phyloP scores from a whole-genome alignment of 1,140 invertebrate genomes.

The Drosophila pachea region DNA sequence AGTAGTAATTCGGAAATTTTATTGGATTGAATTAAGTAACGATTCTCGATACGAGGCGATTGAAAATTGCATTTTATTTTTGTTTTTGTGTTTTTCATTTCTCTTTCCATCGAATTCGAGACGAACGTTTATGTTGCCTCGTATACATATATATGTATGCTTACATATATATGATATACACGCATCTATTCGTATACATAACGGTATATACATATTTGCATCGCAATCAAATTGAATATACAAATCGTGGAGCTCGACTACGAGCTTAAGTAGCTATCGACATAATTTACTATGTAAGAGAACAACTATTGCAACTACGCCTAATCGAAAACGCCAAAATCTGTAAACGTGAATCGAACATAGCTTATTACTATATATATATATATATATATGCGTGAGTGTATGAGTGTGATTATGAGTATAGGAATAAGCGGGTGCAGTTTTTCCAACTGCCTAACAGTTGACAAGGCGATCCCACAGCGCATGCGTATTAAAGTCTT shows the following conservation, averaged over 20 bases:
- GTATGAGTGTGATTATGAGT: no score
- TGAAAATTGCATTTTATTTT: conserved; percentile 1
- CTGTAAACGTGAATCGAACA: conserved; percentile 16
- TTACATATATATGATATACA: conserved; percentile 29
- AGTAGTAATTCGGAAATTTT: no score
- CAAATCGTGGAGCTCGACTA: conserved; percentile 5
- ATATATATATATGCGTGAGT: no score
- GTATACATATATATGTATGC: conserved; percentile 34
- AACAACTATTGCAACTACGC: conserved; percentile 24
- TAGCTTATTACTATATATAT: conserved; percentile 14
- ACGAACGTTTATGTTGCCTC: conserved; percentile 12
- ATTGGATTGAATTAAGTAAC: not conserved
- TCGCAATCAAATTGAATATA: conserved; percentile 55
- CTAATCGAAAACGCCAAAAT: conserved; percentile 31
- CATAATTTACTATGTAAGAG: conserved; percentile 18
- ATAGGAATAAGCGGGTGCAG: no score
- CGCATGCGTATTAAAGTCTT: no score
- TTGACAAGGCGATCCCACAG: no score
- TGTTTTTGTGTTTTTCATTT: not conserved
- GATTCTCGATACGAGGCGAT: conserved; percentile 4
- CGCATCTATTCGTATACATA: conserved; percentile 28
- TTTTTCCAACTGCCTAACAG: no score
- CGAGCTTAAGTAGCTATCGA: conserved; percentile 7
- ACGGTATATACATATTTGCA: conserved; percentile 40
- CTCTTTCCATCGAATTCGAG: conserved; percentile 10